Evolutionary conservation across 2,797 vertebrate genomes (phyloP).

Genomic region (Clarias fuscus): DNA sequence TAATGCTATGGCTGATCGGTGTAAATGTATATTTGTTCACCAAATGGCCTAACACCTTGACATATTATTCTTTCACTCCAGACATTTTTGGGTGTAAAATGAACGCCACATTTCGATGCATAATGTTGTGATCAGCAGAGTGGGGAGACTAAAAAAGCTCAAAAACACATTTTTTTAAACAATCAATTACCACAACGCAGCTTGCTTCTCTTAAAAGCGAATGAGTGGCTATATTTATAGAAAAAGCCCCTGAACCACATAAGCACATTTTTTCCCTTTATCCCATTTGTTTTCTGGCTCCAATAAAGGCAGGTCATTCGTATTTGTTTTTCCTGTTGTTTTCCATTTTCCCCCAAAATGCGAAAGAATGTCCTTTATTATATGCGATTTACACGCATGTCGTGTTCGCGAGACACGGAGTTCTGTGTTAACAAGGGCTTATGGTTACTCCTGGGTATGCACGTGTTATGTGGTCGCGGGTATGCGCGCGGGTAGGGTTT

Average conservation of each 20-base stretch:
- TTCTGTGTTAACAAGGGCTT: slow-evolving; percentile 16
- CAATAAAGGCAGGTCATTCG: slow-evolving; percentile 47
- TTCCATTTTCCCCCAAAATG: slow-evolving; percentile 22
- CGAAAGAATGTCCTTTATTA: slow-evolving; percentile 34
- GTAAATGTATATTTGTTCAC: background rate
- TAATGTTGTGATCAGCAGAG: background rate
- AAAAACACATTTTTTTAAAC: slow-evolving; percentile 41
- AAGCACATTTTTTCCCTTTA: slow-evolving; percentile 36
- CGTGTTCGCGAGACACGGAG: slow-evolving; percentile 8
- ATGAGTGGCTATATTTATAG: slow-evolving; percentile 46
- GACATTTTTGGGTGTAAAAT: slow-evolving; percentile 11
- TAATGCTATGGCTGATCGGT: no score
- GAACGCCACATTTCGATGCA: slow-evolving; percentile 5
- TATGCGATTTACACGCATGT: slow-evolving; percentile 28
- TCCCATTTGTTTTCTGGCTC: slow-evolving; percentile 43
- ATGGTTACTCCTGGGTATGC: slow-evolving; percentile 34
- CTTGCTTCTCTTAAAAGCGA: slow-evolving; percentile 46
- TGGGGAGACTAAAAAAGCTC: background rate
- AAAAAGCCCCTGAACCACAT: slow-evolving; percentile 40
- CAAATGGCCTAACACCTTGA: background rate
- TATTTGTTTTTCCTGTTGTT: slow-evolving; percentile 47
- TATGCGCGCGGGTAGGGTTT: background rate
- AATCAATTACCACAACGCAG: slow-evolving; percentile 49
- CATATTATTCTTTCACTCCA: background rate
- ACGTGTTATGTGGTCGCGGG: slow-evolving; percentile 30